Conservation (phyloP, 1,140 invertebrate genomes). For the Atta colombica region DNA sequence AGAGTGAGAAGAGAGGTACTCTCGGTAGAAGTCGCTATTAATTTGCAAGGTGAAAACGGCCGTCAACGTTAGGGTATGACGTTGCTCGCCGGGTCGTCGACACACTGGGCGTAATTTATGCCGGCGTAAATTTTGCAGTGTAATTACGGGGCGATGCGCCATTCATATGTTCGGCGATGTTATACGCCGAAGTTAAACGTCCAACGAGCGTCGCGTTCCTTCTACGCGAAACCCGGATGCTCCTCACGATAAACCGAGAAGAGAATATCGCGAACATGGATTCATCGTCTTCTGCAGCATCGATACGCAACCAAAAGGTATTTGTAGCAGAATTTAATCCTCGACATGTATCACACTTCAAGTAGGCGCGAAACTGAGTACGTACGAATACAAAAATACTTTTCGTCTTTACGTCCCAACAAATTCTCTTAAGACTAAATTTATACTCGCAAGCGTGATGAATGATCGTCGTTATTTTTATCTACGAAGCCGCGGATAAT, state of each 20-base stretch:
- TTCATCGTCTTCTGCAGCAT: not conserved
- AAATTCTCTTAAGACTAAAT: not conserved
- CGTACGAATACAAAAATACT: not conserved
- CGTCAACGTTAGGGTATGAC: conserved; percentile 16
- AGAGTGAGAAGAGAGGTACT: not conserved
- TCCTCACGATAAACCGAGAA: not conserved
- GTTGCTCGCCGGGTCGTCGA: conserved; percentile 68
- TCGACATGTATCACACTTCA: not conserved
- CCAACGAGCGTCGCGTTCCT: conserved; percentile 26
- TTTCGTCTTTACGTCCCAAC: too few relatives aligned
- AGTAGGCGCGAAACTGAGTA: not conserved
- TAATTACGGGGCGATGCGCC: conserved; percentile 70
- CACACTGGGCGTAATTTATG: conserved; percentile 69
- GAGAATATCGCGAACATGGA: not conserved
- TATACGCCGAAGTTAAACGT: conserved; percentile 58
- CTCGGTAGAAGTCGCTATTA: conserved; percentile 62
- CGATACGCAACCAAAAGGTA: not conserved
- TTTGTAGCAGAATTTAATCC: not conserved
- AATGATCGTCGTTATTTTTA: conserved; percentile 41
- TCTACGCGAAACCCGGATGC: conserved; percentile 50
- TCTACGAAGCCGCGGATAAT: not conserved
- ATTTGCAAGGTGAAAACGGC: conserved; percentile 70
- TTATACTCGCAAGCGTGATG: not conserved
- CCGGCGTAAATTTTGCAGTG: conserved; percentile 72
- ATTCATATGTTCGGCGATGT: conserved; percentile 70